A percentile compares a stretch with the other conserved stretches of the same genome.
phyloP scores from a whole-genome alignment of 2,797 vertebrate genomes.

The Vultur gryphus region DNA sequence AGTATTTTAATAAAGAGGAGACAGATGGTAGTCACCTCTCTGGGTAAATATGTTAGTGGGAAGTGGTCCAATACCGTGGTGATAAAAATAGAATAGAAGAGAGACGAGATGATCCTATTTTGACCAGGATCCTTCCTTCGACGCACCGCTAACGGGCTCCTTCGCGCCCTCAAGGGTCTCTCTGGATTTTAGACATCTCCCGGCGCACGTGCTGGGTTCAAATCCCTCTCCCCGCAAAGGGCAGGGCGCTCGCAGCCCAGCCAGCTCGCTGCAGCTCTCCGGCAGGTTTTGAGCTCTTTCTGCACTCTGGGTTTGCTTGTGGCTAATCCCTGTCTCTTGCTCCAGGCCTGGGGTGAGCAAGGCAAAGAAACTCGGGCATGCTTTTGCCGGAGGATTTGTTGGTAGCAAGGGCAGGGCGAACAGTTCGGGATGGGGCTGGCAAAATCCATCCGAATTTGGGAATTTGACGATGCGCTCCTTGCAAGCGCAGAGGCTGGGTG shows the following conservation, averaged over 20 bases:
- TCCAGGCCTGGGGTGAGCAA: not conserved
- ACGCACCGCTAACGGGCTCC: not conserved
- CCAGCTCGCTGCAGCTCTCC: not conserved
- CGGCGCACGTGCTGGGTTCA: fast-evolving
- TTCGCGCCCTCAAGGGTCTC: not conserved
- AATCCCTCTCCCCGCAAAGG: not conserved
- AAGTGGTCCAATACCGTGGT: not conserved
- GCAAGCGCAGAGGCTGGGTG: fast-evolving
- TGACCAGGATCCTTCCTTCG: not conserved
- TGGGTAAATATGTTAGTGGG: not conserved
- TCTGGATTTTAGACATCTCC: not conserved
- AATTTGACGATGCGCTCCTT: not conserved
- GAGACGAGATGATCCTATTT: not conserved
- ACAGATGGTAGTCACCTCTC: conserved; percentile 50
- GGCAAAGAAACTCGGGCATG: not conserved
- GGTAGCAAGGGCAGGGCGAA: not conserved
- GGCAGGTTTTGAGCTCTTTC: not conserved
- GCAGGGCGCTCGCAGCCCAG: not conserved
- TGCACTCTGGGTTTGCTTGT: fast-evolving
- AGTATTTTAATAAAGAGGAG: conserved; percentile 51
- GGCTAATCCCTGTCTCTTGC: not conserved
- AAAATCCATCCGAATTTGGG: not conserved
- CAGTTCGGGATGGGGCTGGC: not conserved
- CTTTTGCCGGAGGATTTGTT: not conserved
- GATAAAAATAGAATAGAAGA: not conserved